Base-by-base conservation (phyloP, 1,140 invertebrate genomes). In the Lucilia sericata region DNA sequence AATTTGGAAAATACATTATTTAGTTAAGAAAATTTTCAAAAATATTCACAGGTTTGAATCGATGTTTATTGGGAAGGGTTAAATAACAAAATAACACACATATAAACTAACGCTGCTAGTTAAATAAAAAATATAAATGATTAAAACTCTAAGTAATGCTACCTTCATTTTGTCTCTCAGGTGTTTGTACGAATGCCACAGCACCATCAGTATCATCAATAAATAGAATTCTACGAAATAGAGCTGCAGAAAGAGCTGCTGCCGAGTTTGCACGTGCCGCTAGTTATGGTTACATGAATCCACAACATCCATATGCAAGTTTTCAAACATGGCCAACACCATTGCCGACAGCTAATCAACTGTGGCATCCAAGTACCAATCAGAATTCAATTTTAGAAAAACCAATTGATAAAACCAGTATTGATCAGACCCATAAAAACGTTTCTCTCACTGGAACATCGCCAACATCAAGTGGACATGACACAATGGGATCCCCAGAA, bases 181-280 rank as follows among this genome's bases (percentile, higher is more conserved):
- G 88, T 55, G 97, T 98, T 13, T 98, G 97, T 90, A 98, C 97
- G 49, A 98, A 98, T 91, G 95, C 95, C 85, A 97, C 95, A 84
- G 97, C 94, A 70, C 97, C 97, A 0, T 98, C 96, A 60, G 97
- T 98, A 0, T 97, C 96, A 86, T 98, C 96, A 85, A 98, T 98
- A 88, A 98, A 98, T 91, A 93, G 97, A 85, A 98, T 98, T 86
- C 91, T 98, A 74, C 91, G 97, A 82, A 98, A 98, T 89, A 93
- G 97, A 17, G 97, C 97, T 0, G 97, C 97, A 0, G 97, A 98
- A 90, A 91, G 97, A n/a, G 97, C 97, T 0, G 97, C 97, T 0
- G 97, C 97, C 0, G 97, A 98, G 91, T 98, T 98, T 88, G 97
- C 97, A 0, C 91, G 97, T 3, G 97, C 97, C 0, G 96, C 97